Base-by-base conservation (phyloP, 2,797 vertebrate genomes). In the Triplophysa bombifrons region DNA sequence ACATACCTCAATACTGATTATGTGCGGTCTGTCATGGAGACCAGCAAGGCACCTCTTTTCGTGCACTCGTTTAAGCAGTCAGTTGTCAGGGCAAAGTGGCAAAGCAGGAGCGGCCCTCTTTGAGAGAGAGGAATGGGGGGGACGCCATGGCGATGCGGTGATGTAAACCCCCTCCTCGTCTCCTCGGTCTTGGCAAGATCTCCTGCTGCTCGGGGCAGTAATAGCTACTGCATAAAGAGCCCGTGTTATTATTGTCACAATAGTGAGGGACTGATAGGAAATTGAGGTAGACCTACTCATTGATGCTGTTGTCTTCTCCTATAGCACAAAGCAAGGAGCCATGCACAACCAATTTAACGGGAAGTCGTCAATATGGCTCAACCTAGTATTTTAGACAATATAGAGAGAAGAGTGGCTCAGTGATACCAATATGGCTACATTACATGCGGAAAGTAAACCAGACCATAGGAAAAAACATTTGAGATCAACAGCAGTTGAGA, bases 1-100 rank as follows among this genome's bases (percentile, higher is more conserved):
- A 95, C 93, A 87, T 92, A 94, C 94, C 94, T 93, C 89, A 60
- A 73, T 61, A 25, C 89, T 94, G 93, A 95, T 94, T 94, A 92
- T 90, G 88, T 90, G 87, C 78, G 83, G 88, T 89, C 87, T 93
- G 91, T 93, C 92, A 90, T 90, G 88, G 91, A 94, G 91, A 93
- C 89, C 91, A 92, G 90, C 86, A 81, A 91, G 87, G 82, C 89
- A 90, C 88, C 88, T 90, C 89, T 90, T 92, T 84, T 90, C 53
- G 72, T 89, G 87, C 79, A 56, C 82, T 92, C 88, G 87, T 88
- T 91, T 88, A 89, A 87, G 82, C 75, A 89, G 84, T 91, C 89
- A 88, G 85, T 92, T 90, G 84, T 88, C 83, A 86, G 83, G 88
- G 88, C 87, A 82, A 93, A 94, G 87, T 89, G 88, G 89, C 87